Evolutionary conservation across 2,113 vertebrate species (phyloP), one percentile per base, ranked within the genome.

Genomic region (Campylorhamphus procurvoides): DNA sequence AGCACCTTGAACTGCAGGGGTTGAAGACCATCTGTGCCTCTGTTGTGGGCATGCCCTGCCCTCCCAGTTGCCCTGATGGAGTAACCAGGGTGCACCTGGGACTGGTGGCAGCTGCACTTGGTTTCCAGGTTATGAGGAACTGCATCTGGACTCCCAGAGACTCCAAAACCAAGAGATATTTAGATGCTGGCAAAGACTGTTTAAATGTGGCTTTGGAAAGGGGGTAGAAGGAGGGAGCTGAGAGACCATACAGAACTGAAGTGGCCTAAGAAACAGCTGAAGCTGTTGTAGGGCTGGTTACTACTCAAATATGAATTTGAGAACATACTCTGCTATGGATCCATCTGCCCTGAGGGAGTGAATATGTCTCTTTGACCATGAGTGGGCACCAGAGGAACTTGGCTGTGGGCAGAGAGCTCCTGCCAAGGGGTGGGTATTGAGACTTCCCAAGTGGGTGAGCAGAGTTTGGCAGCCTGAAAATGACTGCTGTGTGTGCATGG

Each of bases 401-500:
- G 4, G 12, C 35, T 19, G 7, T 1, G 10, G 35, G 19, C 7
- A 13, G 69, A 39, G 80, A 5, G 27, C 49, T 80, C 37, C 5
- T 18, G 50, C 14, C 44, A 10, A 3, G 12, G 81, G 3, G 6
- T 58, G 55, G 20, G 2, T 37, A 9, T 12, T 44, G 55, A 37
- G 5, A 14, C 49, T 81, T 63, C 18, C 62, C 23, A 3, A 7
- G 7, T 3, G 47, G 9, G 29, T 27, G 49, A 79, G 63, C 60
- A 22, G 37, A 20, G 2, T 12, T 42, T 44, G 42, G 46, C 59
- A 60, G 71, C 39, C 28, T 56, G 23, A 44, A 60, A 7, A 9
- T 7, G 0, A 1, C 11, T 10, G 29, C 12, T 5, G 23, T 1
- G 6, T 8, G 53, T 47, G 47, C 5, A 1, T 4, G n/a, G 9